These are phyloP conservation scores for Lates japonicus DNA, from an alignment of 2,797 vertebrate species.

Conservation along the genomic window DNA sequence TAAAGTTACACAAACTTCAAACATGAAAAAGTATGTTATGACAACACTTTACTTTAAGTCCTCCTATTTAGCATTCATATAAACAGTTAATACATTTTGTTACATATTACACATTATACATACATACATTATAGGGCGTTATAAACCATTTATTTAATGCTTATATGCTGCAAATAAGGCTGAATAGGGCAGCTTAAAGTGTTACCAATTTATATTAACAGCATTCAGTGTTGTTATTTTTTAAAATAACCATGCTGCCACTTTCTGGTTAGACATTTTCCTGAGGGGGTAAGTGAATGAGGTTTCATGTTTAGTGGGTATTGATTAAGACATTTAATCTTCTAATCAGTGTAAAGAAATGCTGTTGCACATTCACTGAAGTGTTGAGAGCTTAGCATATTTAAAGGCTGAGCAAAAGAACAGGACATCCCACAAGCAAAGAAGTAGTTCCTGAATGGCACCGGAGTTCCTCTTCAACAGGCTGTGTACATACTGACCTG, in stretches of 20 bases:
- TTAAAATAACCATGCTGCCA: not conserved
- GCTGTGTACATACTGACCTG: slow-evolving; percentile 88
- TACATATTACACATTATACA: not conserved
- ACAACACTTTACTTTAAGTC: not conserved
- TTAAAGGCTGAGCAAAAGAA: slow-evolving; percentile 1
- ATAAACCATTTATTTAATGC: not conserved
- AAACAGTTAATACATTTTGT: not conserved
- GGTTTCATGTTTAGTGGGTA: slow-evolving; percentile 1
- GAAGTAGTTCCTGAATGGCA: not conserved
- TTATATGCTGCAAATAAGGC: not conserved
- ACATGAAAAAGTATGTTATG: not conserved
- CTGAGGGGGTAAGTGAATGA: not conserved
- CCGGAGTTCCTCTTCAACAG: not conserved
- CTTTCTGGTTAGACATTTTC: not conserved
- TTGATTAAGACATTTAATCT: slow-evolving; percentile 8
- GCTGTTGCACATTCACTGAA: not conserved
- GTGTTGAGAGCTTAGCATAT: not conserved
- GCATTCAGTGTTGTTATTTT: too few relatives aligned
- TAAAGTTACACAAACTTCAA: slow-evolving; percentile 7
- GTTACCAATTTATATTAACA: not conserved
- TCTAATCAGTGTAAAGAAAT: not conserved
- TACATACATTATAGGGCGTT: not conserved
- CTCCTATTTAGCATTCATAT: not conserved
- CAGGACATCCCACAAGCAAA: slow-evolving; percentile 7
- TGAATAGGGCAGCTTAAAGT: not conserved